Evolutionary conservation across 1,140 invertebrate species (phyloP), one percentile per base, ranked within the genome.

Genomic region (Ceratosolen fusciceps): DNA sequence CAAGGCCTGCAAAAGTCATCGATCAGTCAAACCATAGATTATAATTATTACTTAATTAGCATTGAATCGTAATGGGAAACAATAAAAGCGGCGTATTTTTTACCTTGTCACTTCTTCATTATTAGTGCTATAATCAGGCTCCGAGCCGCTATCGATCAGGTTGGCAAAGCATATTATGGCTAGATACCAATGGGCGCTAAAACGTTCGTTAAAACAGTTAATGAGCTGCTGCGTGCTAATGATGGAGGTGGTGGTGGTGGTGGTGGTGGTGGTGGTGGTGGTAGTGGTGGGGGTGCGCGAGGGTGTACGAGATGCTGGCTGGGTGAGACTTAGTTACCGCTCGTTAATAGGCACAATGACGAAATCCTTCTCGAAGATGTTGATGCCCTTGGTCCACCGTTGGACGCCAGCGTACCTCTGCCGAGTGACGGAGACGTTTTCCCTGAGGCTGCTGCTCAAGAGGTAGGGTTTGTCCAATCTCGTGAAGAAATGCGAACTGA

Each of bases 341-440:
- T 99, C 97, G 92, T 99, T 98, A 60, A 99, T 98, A 81, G 98
- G 98, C 87, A 99, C 95, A 82, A 99, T 93, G 68, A 99, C 94
- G 88, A 96, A 99, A 88, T 99, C 98, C 92, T 99, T 99, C 67
- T 96, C 93, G 90, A 99, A 99, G 72, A 99, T 93, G 89, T 99
- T 96, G 0, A 99, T 95, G 88, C 96, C 95, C 86, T 98, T 98
- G 0, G 98, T 99, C 98, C 98, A 99, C 19, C 94, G 97, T 87
- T 97, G 96, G 3, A 99, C 97, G 82, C 96, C 91, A 0, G 93
- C 92, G 88, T 99, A 97, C 71, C 97, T 92, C 88, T 96, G 96
- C 82, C 96, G 94, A 8, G 95, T 93, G n/a, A 94, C 92, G 77
- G 24, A 96, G 90, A 77, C 2, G 9, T 91, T 92, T 12, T 91